Conservation (phyloP, 2,888 invertebrate species). For the Ceramica pisi region DNA sequence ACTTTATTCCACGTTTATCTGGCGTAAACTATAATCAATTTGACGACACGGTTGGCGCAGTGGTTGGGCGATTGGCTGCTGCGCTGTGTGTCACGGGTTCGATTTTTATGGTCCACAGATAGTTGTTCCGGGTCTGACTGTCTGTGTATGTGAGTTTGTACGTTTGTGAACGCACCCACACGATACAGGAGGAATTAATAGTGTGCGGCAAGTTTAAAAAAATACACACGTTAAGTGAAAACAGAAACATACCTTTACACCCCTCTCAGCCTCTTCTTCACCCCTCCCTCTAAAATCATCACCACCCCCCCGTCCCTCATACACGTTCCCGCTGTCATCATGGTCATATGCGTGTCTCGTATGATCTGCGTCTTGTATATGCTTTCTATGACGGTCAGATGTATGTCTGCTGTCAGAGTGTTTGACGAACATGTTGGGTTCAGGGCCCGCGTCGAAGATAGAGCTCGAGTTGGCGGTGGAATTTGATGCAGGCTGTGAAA, state of each 20-base stretch:
- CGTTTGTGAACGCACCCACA: too few species aligned
- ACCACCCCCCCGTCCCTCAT: background rate
- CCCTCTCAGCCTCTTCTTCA: slow-evolving; percentile 1
- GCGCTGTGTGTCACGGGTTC: too few species aligned
- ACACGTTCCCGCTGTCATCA: background rate
- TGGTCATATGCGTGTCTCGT: background rate
- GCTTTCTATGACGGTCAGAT: background rate
- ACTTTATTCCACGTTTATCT: too few species aligned
- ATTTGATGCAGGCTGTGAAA: slow-evolving; percentile 55
- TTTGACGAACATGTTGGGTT: slow-evolving; percentile 71
- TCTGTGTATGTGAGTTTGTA: too few species aligned
- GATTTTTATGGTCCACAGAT: too few species aligned
- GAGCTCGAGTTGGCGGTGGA: slow-evolving; percentile 65
- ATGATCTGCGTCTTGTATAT: slow-evolving; percentile 6
- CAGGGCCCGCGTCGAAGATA: slow-evolving; percentile 71
- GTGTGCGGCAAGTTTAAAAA: too few species aligned
- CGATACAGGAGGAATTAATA: too few species aligned
- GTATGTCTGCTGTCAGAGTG: slow-evolving; percentile 11
- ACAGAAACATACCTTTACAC: slow-evolving; percentile 20
- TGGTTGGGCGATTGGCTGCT: too few species aligned
- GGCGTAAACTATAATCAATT: too few species aligned
- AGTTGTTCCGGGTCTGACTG: too few species aligned
- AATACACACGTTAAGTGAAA: too few species aligned
- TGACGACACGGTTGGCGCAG: too few species aligned
- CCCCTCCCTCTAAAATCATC: slow-evolving; percentile 11